Evolutionary conservation across 2,113 vertebrate genomes (phyloP).

Genomic region (Sciurus niger): DNA sequence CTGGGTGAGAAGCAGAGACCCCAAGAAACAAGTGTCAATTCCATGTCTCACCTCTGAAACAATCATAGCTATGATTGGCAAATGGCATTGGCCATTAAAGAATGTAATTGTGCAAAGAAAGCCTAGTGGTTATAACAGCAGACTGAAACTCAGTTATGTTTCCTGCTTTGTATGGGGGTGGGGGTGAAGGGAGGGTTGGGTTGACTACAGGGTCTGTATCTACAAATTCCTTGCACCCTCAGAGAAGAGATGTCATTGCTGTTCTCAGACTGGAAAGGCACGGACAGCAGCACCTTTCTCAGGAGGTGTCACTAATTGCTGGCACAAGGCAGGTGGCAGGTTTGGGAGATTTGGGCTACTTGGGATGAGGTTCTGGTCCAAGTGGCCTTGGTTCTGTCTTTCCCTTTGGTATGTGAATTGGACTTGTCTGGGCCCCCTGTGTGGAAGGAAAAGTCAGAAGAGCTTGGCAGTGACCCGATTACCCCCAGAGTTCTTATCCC

Average conservation of each 20-base stretch:
- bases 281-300: neutral
- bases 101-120: neutral
- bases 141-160: neutral
- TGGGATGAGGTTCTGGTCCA: neutral
- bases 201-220: neutral
- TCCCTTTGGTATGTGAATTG: slow-evolving; percentile 7
- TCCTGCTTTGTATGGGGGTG: neutral
- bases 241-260: neutral
- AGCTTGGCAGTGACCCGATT: slow-evolving; percentile 84
- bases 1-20: neutral
- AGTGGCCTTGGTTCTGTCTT: neutral
- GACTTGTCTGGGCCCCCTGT: neutral
- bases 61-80: neutral
- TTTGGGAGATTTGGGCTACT: neutral
- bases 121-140: neutral
- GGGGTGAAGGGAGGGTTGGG: too few species aligned
- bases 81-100: neutral
- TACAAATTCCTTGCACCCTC: neutral
- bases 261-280: neutral
- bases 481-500: slow-evolving; percentile 81
- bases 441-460: slow-evolving; percentile 72
- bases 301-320: neutral
- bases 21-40: neutral
- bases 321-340: neutral
- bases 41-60: neutral